Evolutionary conservation across 2,888 invertebrate species (phyloP).

Genomic region (Ypsolopha scabrella): DNA sequence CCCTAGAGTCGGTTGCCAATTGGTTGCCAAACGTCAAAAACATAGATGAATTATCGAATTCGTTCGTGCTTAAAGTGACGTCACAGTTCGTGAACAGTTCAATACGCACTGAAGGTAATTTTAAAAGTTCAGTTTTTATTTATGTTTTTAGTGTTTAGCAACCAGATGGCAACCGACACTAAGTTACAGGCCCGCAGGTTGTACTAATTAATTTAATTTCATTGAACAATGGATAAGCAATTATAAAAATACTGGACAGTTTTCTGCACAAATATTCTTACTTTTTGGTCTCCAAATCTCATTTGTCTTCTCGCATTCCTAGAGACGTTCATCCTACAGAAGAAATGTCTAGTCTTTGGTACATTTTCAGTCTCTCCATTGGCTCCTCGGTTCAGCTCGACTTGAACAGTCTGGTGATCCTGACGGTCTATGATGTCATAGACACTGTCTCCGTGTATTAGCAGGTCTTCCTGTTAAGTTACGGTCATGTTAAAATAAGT

Average conservation of each 20-base stretch:
- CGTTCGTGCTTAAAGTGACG: too few species aligned
- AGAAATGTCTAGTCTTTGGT: constrained; percentile 82
- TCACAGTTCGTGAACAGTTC: too few species aligned
- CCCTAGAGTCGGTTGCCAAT: too few species aligned
- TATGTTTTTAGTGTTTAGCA: too few species aligned
- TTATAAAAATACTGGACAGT: too few species aligned
- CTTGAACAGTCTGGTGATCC: constrained; percentile 96
- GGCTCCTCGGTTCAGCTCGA: constrained; percentile 81
- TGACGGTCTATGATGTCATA: constrained; percentile 99
- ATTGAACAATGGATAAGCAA: background rate
- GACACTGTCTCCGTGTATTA: constrained; percentile 98
- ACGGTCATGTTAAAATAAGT: background rate
- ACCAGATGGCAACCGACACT: too few species aligned
- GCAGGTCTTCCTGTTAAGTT: constrained; percentile 88
- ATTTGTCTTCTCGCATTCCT: constrained; percentile 96
- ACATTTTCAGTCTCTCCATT: constrained; percentile 66
- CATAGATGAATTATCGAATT: too few species aligned
- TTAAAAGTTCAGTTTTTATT: too few species aligned
- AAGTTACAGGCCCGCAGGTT: too few species aligned
- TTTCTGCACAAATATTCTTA: constrained; percentile 40
- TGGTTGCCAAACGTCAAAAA: too few species aligned
- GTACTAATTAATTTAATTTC: background rate
- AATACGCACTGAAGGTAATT: too few species aligned
- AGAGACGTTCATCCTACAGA: constrained; percentile 98
- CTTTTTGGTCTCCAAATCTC: constrained; percentile 99